Conservation (phyloP, 1,140 invertebrate genomes). For the Panulirus ornatus region DNA sequence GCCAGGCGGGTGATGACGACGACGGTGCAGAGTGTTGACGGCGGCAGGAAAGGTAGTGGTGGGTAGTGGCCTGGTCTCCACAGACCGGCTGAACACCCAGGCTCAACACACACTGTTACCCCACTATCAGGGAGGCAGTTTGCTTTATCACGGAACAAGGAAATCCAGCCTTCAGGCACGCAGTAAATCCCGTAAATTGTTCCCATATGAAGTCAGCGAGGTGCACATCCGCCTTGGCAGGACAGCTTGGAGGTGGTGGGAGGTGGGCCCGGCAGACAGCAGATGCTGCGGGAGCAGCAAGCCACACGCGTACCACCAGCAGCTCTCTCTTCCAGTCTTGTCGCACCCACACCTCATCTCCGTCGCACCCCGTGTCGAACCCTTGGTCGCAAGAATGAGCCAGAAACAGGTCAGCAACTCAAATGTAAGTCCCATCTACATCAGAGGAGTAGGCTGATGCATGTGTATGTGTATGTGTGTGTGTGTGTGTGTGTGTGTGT, state of each 20-base stretch:
- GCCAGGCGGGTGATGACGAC: not conserved
- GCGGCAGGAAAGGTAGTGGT: not conserved
- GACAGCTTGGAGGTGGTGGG: conserved; percentile 26
- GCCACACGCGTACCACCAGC: conserved; percentile 15
- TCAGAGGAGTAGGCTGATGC: not conserved
- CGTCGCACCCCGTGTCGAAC: not conserved
- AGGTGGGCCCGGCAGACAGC: conserved; percentile 13
- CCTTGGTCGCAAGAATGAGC: not conserved
- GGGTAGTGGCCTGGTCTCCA: not conserved
- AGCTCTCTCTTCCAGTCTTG: not conserved
- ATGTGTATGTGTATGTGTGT: too few species aligned
- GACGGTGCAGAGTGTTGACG: not conserved
- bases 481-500: too few species aligned
- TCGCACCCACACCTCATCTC: conserved; percentile 5
- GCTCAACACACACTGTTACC: not conserved
- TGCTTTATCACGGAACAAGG: conserved; percentile 53
- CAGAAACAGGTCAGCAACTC: not conserved
- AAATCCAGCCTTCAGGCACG: conserved; percentile 46
- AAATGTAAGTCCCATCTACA: not conserved
- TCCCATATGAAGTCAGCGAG: conserved; percentile 61
- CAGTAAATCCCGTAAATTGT: conserved; percentile 62
- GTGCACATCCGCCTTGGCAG: conserved; percentile 48
- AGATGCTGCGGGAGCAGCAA: not conserved
- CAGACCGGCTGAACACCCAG: not conserved
- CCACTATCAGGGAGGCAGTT: conserved; percentile 42